A percentile compares a stretch with the other conserved stretches of the same genome.
These are phyloP conservation scores for Drosophila bocki DNA, from an alignment of 1,140 invertebrate genomes.

Conservation along the genomic window DNA sequence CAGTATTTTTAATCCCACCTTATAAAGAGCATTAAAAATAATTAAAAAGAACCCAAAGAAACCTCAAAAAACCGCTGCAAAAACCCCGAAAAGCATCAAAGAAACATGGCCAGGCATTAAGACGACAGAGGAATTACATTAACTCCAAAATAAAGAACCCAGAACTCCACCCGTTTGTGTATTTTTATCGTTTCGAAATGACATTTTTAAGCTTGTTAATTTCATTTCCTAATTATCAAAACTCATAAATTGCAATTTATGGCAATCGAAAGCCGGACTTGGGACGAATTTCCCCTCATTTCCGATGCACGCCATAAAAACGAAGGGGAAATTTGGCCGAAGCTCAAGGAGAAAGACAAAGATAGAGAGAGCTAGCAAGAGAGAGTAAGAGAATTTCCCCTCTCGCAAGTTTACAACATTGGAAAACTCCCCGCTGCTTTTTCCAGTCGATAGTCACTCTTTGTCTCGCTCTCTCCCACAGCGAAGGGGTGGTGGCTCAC, in stretches of 20 bases:
- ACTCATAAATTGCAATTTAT: constrained; percentile 65
- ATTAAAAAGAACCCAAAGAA: background rate
- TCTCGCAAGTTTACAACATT: constrained; percentile 56
- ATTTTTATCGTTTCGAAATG: constrained; percentile 8
- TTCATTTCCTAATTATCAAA: constrained; percentile 77
- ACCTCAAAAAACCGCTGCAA: background rate
- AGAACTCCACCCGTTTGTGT: background rate
- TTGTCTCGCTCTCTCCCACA: constrained; percentile 57
- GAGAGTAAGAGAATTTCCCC: constrained; percentile 56
- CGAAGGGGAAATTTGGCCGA: constrained; percentile 38
- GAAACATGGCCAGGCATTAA: constrained; percentile 14
- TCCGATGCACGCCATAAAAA: constrained; percentile 69
- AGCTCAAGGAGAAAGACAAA: constrained; percentile 9
- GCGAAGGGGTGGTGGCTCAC: constrained; percentile 53
- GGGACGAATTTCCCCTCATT: constrained; percentile 51
- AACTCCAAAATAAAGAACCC: constrained; percentile 23
- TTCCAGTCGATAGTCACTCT: background rate
- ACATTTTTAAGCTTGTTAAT: constrained; percentile 53
- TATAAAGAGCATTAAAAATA: background rate
- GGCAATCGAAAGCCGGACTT: constrained; percentile 31
- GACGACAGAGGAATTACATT: constrained; percentile 41
- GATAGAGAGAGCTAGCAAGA: background rate
- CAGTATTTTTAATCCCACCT: background rate
- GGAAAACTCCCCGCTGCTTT: constrained; percentile 33
- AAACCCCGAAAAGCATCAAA: background rate